Evolutionary conservation across 2,797 vertebrate genomes (phyloP).

Genomic region (Cirrhinus mrigala): DNA sequence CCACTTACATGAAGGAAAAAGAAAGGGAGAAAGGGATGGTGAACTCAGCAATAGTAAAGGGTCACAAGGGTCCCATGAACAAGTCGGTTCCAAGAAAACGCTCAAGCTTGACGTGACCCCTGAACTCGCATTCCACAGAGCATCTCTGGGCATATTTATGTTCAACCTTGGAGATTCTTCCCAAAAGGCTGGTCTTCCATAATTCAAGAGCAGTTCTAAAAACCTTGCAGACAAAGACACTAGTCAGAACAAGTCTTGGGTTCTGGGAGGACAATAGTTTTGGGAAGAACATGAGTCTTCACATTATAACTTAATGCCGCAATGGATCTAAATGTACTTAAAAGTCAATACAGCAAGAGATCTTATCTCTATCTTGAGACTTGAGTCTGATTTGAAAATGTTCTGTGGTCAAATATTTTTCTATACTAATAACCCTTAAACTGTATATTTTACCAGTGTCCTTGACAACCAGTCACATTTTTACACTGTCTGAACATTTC

Average conservation of each 20-base stretch:
- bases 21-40: background rate
- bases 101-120: constrained; percentile 25
- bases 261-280: background rate
- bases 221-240: background rate
- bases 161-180: background rate
- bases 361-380: background rate
- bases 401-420: background rate
- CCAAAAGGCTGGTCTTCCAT: background rate
- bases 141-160: background rate
- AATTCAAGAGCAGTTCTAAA: background rate
- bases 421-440: background rate
- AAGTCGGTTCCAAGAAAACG: constrained; percentile 1
- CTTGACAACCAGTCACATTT: background rate
- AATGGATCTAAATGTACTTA: background rate
- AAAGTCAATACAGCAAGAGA: background rate
- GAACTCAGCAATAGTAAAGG: constrained; percentile 15
- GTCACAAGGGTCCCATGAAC: constrained; percentile 24
- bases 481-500: no score
- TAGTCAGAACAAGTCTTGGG: background rate
- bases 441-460: background rate
- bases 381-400: background rate
- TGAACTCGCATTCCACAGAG: constrained; percentile 29
- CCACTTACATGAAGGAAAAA: constrained; percentile 9
- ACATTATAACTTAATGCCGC: background rate
- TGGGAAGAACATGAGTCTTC: background rate